Evolutionary conservation across 2,888 invertebrate genomes (phyloP).

Genomic region (Tipula vernalis): DNA sequence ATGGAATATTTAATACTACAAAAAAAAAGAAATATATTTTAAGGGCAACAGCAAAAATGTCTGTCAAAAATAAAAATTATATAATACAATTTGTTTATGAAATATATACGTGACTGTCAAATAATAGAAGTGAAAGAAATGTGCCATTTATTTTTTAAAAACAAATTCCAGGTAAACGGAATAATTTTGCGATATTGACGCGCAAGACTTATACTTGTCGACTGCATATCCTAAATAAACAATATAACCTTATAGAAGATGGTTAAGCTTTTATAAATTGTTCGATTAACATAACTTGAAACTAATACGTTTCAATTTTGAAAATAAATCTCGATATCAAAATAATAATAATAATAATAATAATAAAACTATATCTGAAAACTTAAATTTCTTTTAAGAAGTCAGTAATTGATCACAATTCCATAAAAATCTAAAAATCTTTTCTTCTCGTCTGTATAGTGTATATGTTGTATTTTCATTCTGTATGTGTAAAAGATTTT

Average conservation of each 20-base stretch:
- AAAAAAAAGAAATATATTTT: too few relatives aligned
- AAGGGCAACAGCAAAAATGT: neutral
- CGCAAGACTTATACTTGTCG: neutral
- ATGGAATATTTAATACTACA: neutral
- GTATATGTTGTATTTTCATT: neutral
- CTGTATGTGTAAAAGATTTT: neutral
- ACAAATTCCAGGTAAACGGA: neutral
- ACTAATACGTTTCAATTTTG: neutral
- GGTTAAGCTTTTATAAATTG: neutral
- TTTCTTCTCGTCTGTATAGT: neutral
- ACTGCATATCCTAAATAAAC: neutral
- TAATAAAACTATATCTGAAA: neutral
- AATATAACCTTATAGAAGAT: neutral
- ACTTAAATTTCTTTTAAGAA: neutral
- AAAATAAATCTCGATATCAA: neutral
- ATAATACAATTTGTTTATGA: neutral
- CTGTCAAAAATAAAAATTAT: neutral
- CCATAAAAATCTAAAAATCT: neutral
- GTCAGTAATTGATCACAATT: neutral
- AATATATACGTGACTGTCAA: neutral
- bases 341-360: neutral
- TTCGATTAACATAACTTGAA: neutral
- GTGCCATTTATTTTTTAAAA: neutral
- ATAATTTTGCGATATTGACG: neutral
- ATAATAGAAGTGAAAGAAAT: neutral